Conservation (phyloP, 2,888 invertebrate species). For the Drosophila suboccidentalis region DNA sequence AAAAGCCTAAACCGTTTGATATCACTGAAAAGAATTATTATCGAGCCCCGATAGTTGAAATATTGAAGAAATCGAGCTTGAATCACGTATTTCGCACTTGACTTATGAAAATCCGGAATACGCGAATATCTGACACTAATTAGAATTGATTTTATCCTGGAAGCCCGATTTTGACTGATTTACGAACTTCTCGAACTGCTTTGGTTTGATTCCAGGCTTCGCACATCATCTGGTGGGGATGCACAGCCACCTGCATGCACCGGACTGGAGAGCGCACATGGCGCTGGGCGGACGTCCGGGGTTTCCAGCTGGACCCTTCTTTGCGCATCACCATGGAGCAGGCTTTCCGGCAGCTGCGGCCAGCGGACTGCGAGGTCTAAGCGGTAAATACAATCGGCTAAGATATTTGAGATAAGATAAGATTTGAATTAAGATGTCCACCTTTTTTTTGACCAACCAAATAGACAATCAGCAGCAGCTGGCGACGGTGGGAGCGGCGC, state of each 20-base stretch:
- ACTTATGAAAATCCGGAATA: too few relatives aligned
- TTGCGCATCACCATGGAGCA: slow-evolving; percentile 87
- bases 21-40: too few relatives aligned
- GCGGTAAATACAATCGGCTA: slow-evolving; percentile 67
- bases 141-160: too few relatives aligned
- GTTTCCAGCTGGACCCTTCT: slow-evolving; percentile 85
- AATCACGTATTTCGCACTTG: too few relatives aligned
- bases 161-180: too few relatives aligned
- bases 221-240: slow-evolving; percentile 91
- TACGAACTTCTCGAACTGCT: neutral
- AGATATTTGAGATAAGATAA: neutral
- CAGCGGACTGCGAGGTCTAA: slow-evolving; percentile 85
- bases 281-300: slow-evolving; percentile 81
- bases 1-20: too few relatives aligned
- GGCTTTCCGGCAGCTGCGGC: slow-evolving; percentile 86
- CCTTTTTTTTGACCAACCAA: too few relatives aligned
- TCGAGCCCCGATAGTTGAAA: too few relatives aligned
- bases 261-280: slow-evolving; percentile 87
- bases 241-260: slow-evolving; percentile 89
- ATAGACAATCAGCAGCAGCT: slow-evolving; percentile 73
- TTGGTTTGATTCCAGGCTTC: slow-evolving; percentile 87
- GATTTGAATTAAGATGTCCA: neutral
- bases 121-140: too few relatives aligned
- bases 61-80: too few relatives aligned
- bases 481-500: slow-evolving; percentile 86